A percentile compares a stretch with the other conserved stretches of the same genome.
Evolutionary conservation across 2,113 vertebrate species (phyloP).

Genomic region (Rhombomys opimus): DNA sequence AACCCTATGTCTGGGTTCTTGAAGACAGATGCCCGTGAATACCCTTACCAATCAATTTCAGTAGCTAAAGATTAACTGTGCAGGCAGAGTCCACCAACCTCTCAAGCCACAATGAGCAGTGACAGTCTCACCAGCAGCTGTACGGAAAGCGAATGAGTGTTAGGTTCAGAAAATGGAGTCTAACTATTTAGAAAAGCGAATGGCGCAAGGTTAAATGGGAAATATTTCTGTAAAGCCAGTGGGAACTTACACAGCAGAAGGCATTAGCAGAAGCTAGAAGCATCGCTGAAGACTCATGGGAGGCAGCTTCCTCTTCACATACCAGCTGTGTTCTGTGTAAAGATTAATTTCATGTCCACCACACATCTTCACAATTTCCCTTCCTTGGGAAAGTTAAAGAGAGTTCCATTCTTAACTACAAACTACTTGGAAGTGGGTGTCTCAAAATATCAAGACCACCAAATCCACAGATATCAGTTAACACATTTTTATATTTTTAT

Average conservation of each 20-base stretch:
- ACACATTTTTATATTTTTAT: neutral
- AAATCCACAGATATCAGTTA: neutral
- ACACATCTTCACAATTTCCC: neutral
- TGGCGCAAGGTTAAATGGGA: neutral
- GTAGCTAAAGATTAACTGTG: neutral
- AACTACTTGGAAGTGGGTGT: constrained; percentile 37
- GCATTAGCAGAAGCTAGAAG: neutral
- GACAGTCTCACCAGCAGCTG: neutral
- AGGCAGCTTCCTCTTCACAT: neutral
- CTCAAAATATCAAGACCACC: neutral
- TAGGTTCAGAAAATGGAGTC: neutral
- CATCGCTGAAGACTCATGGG: neutral
- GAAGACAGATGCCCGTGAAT: neutral
- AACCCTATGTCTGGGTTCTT: neutral
- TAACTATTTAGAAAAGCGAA: neutral
- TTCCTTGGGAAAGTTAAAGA: neutral
- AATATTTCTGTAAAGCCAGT: neutral
- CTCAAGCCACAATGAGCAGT: neutral
- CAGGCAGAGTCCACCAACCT: neutral
- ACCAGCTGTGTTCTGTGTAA: neutral
- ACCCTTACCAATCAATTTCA: neutral
- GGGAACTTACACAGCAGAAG: neutral
- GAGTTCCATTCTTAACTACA: neutral
- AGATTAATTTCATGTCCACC: neutral
- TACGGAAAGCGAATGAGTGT: neutral